Base-by-base conservation (phyloP, 2,888 invertebrate species). In the Trisateles emortualis region DNA sequence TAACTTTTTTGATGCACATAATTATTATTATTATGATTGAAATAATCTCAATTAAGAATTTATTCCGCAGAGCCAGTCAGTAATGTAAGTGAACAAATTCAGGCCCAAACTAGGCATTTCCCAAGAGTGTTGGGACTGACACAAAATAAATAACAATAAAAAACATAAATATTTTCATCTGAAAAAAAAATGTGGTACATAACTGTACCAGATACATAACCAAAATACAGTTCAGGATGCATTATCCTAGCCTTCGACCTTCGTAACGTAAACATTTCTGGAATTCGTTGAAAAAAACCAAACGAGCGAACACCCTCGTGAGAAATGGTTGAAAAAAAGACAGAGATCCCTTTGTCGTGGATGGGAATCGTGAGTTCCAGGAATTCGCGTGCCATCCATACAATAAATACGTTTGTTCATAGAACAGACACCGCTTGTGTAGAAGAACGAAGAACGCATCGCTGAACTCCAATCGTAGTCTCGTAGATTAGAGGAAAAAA, bases 351-450 rank as follows among this genome's bases (percentile, higher is more conserved):
- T 82, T 83, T 78, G 83, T 78, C 75, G 80, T 72, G 78, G 84
- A 86, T 89, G 92, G 86, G 91, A 92, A 90, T 83, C 78, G 78
- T 82, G 75, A 73, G 76, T 92, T 92, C 91, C 76, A 62, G 82
- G 92, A 90, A 92, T 90, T 90, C 92, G 89, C 92, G 92, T 92
- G 92, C 91, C 87, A 86, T 81, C 74, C 76, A 70, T 75, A 78
- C 73, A 74, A 74, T 72, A 71, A 70, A 69, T 70, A 65, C 76
- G 75, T 79, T 79, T 78, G 80, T 78, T 74, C 74, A 76, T 72
- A 76, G 79, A 78, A 79, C 75, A 79, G 77, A 72, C 67, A 64
- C 75, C 71, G 78, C 79, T 82, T 73, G 69, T 64, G 60, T 73
- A 68, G 66, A 63, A 64, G 65, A 52, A 49, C 49, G 39, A 42